These are phyloP conservation scores for Chrysolina oricalcia DNA, from an alignment of 2,888 invertebrate genomes.

Conservation along the genomic window DNA sequence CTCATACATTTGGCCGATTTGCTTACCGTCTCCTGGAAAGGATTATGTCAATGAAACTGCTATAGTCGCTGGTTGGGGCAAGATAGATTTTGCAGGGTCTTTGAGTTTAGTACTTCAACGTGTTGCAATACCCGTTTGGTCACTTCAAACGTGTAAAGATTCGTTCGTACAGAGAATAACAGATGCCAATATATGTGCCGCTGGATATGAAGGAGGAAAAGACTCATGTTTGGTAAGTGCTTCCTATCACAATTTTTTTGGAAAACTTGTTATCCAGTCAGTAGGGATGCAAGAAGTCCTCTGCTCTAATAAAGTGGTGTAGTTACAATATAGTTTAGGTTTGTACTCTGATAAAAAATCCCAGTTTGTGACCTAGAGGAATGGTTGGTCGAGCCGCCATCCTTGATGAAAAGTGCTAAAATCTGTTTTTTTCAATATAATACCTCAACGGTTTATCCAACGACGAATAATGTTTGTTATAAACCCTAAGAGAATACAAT, in stretches of 20 bases:
- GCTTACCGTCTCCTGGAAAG: slow-evolving; percentile 81
- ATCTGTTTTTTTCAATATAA: too few relatives aligned
- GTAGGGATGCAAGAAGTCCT: too few relatives aligned
- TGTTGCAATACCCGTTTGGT: slow-evolving; percentile 86
- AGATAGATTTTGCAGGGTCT: slow-evolving; percentile 80
- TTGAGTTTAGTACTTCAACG: slow-evolving; percentile 79
- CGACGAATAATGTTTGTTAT: too few relatives aligned
- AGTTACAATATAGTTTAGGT: too few relatives aligned
- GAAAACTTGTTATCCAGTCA: too few relatives aligned
- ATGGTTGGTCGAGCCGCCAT: too few relatives aligned
- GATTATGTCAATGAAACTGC: slow-evolving; percentile 77
- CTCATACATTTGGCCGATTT: slow-evolving; percentile 88
- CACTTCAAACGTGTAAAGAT: slow-evolving; percentile 77
- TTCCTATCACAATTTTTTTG: not conserved
- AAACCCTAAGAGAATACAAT: too few relatives aligned
- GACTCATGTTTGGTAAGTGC: slow-evolving; percentile 86
- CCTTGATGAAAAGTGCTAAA: too few relatives aligned
- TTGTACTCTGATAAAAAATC: too few relatives aligned
- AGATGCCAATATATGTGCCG: slow-evolving; percentile 84
- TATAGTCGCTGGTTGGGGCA: slow-evolving; percentile 89
- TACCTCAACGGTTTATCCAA: too few relatives aligned
- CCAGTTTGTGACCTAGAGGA: too few relatives aligned
- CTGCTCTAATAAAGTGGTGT: too few relatives aligned
- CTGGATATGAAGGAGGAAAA: slow-evolving; percentile 82
- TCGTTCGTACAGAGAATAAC: slow-evolving; percentile 80